These are phyloP conservation scores for Eristalis arbustorum DNA, from an alignment of 2,888 invertebrate genomes.

Conservation along the genomic window DNA sequence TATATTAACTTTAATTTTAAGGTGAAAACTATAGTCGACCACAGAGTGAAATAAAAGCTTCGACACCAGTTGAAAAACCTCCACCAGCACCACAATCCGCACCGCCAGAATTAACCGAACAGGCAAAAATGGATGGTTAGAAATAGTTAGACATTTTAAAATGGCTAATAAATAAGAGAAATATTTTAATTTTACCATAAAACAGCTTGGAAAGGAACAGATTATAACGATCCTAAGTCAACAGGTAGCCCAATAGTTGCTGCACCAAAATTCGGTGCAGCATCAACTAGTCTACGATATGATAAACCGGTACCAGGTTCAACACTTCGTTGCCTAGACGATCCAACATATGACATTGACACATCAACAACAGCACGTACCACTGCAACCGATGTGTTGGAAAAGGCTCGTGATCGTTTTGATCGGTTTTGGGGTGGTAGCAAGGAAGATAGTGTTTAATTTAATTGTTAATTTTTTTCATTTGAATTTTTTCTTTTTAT, in stretches of 20 bases:
- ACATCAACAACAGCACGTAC: conserved; percentile 75
- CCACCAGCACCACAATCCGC: conserved; percentile 86
- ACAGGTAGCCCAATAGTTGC: conserved; percentile 74
- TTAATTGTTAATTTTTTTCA: background rate
- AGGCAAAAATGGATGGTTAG: conserved; percentile 82
- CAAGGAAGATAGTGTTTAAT: conserved; percentile 83
- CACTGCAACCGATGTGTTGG: conserved; percentile 87
- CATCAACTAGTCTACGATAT: conserved; percentile 70
- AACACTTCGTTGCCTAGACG: conserved; percentile 82
- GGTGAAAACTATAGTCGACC: conserved; percentile 91
- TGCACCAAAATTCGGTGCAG: conserved; percentile 62
- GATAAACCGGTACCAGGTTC: conserved; percentile 81
- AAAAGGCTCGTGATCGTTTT: conserved; percentile 90
- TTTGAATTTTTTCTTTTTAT: background rate
- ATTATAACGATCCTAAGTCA: conserved; percentile 60
- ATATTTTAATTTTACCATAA: background rate
- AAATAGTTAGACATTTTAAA: background rate
- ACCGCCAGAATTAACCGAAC: conserved; percentile 84
- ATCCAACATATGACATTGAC: conserved; percentile 81
- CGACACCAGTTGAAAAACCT: conserved; percentile 84
- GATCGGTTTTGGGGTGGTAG: conserved; percentile 92
- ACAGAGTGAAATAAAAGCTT: conserved; percentile 92
- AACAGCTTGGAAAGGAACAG: conserved; percentile 52
- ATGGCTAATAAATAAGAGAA: background rate
- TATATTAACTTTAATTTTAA: conserved; percentile 75